Conservation (phyloP, 2,113 vertebrate species). For the Sylvietta virens region DNA sequence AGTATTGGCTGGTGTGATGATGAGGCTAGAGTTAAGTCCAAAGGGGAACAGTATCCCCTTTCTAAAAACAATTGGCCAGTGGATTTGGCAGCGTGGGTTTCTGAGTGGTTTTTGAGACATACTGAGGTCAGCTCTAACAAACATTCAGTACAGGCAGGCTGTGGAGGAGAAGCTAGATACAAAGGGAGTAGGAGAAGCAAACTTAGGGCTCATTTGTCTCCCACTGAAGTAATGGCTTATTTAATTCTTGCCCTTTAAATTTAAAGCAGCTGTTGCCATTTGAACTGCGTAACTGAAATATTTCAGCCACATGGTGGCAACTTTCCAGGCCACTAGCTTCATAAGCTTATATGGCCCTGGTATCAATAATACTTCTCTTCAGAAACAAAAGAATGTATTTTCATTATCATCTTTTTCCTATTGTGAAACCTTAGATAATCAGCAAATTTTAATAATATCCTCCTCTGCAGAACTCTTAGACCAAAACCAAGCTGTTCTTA, state of each 20-base stretch:
- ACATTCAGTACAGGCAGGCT: not conserved
- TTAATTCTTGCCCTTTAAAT: slow-evolving; percentile 53
- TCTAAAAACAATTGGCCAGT: slow-evolving; percentile 28
- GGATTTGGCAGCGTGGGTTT: not conserved
- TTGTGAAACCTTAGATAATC: not conserved
- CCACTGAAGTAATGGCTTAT: not conserved
- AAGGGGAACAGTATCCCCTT: not conserved
- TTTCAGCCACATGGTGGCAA: slow-evolving; percentile 22
- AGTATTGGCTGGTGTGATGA: not conserved
- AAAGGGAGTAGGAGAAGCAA: not conserved
- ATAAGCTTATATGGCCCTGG: slow-evolving; percentile 1
- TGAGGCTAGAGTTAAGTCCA: slow-evolving; percentile 18
- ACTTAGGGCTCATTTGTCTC: not conserved
- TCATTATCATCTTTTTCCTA: slow-evolving; percentile 1
- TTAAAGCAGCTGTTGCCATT: slow-evolving; percentile 53
- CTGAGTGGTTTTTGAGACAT: not conserved
- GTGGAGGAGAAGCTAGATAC: not conserved
- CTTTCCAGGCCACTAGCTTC: slow-evolving; percentile 41
- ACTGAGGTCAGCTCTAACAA: not conserved
- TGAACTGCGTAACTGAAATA: not conserved
- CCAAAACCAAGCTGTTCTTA: not conserved
- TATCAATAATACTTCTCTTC: slow-evolving; percentile 23
- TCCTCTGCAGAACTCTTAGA: not conserved
- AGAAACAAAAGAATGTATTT: slow-evolving; percentile 9
- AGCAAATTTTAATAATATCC: slow-evolving; percentile 29